Conservation (phyloP, 2,888 invertebrate species). For the Isoperla grammatica region DNA sequence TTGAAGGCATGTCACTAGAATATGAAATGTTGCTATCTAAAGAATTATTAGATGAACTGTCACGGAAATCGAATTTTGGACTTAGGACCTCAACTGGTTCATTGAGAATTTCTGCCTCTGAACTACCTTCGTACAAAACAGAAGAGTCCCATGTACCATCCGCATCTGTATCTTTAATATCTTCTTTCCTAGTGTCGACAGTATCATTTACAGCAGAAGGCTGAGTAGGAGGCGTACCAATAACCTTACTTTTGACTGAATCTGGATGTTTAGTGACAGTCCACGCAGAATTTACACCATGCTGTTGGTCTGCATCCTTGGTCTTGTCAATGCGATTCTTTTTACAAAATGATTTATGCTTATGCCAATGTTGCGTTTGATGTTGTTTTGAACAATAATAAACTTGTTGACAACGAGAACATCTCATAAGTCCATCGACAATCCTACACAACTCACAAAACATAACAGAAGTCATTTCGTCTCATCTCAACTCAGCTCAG, state of each 20-base stretch:
- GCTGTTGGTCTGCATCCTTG: neutral
- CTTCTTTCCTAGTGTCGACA: neutral
- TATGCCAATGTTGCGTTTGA: conserved; percentile 73
- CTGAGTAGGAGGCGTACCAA: neutral
- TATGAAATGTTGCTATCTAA: conserved; percentile 19
- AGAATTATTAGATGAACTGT: conserved; percentile 28
- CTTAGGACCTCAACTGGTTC: conserved; percentile 52
- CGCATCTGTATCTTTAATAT: conserved; percentile 34
- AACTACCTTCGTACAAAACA: conserved; percentile 61
- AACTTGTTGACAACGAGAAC: conserved; percentile 65
- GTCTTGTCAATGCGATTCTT: conserved; percentile 29
- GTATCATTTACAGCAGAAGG: conserved; percentile 10
- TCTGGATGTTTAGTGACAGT: conserved; percentile 9
- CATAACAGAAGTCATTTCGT: conserved; percentile 11
- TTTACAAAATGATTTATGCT: conserved; percentile 52
- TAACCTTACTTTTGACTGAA: conserved; percentile 9
- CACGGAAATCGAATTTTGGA: conserved; percentile 40
- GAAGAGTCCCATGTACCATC: conserved; percentile 36
- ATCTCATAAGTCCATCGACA: conserved; percentile 58
- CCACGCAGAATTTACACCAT: conserved; percentile 5
- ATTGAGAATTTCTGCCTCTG: conserved; percentile 61
- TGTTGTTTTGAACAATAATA: conserved; percentile 77
- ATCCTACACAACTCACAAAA: conserved; percentile 50
- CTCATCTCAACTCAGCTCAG: too few relatives aligned
- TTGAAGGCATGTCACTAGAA: conserved; percentile 29